Conservation (phyloP, 2,113 vertebrate genomes). For the Pampusana beccarii region DNA sequence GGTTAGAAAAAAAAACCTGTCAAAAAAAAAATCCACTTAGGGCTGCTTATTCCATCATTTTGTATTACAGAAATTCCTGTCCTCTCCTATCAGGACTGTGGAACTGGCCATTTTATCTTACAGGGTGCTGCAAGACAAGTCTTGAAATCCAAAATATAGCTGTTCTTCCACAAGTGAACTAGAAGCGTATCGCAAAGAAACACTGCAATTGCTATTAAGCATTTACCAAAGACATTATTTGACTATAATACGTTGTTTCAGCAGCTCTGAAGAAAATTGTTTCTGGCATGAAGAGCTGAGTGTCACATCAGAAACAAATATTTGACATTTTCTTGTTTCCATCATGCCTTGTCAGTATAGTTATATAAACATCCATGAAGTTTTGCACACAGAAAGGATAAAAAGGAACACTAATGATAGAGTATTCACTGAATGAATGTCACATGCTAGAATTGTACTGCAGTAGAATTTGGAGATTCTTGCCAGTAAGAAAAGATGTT, state of each 20-base stretch:
- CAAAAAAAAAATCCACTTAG: neutral
- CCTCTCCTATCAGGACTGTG: neutral
- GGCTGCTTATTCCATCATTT: neutral
- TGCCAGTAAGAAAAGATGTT: constrained; percentile 28
- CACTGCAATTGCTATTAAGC: neutral
- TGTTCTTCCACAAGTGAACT: neutral
- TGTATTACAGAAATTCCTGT: neutral
- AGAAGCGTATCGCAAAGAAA: neutral
- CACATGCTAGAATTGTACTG: constrained; percentile 13
- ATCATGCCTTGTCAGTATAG: constrained; percentile 54
- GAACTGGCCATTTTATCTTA: neutral
- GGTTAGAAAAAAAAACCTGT: neutral
- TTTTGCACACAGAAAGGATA: constrained; percentile 44
- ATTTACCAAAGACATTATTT: constrained; percentile 34
- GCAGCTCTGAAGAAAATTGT: constrained; percentile 37
- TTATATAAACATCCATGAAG: constrained; percentile 57
- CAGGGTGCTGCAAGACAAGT: neutral
- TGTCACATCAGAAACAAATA: constrained; percentile 61
- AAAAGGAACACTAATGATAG: constrained; percentile 36
- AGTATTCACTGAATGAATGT: constrained; percentile 30
- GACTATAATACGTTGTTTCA: constrained; percentile 14
- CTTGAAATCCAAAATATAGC: neutral
- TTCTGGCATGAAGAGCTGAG: constrained; percentile 13
- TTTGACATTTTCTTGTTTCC: constrained; percentile 61
- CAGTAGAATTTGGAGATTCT: constrained; percentile 12